Base-by-base conservation (phyloP, 1,140 invertebrate species). In the Druon quercuslanigerum region DNA sequence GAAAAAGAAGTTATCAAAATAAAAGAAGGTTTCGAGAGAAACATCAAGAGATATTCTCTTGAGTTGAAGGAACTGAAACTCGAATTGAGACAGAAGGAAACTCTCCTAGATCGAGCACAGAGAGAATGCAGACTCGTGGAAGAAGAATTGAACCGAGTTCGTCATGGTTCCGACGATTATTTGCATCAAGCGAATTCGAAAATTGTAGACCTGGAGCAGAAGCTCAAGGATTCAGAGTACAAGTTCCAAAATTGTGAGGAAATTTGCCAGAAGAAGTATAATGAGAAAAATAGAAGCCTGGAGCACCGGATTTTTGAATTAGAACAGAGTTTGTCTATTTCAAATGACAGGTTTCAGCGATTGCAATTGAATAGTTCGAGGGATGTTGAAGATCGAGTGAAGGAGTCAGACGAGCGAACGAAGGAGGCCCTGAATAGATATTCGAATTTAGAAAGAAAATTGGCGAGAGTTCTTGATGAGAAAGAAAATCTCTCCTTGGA, bases 51-150 rank as follows among this genome's bases (percentile, higher is more conserved):
- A 50, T 88, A 90, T 79, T 11, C 77, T 46, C 76, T 82, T 16
- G 90, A 92, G 52, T 90, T 91, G 7, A 88, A 90, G 71, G 89
- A 90, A 72, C 71, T 91, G 7, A 91, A 90, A 79, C 19, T 86
- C 6, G 86, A 90, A 74, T 84, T 92, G 12, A 82, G 84, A 25
- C 85, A 91, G 3, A 90, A 90, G 56, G 71, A 50, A n/a, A 87
- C 74, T 0, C 40, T 85, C 5, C 56, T 85, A 3, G 87, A 92
- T 72, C 79, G 86, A 72, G 56, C 81, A 1, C 84, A 91, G 75
- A 92, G 92, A 74, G 93, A 94, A 79, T 91, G 85, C 51, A 90
- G 90, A 88, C 83, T 93, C 57, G 80, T 92, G 0, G 90, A 92
- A 84, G 90, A 92, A 71, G 88, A 92, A 71, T 85, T 93, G 25